phyloP scores from a whole-genome alignment of 2,797 vertebrate species.

The Chaetophractus vellerosus region DNA sequence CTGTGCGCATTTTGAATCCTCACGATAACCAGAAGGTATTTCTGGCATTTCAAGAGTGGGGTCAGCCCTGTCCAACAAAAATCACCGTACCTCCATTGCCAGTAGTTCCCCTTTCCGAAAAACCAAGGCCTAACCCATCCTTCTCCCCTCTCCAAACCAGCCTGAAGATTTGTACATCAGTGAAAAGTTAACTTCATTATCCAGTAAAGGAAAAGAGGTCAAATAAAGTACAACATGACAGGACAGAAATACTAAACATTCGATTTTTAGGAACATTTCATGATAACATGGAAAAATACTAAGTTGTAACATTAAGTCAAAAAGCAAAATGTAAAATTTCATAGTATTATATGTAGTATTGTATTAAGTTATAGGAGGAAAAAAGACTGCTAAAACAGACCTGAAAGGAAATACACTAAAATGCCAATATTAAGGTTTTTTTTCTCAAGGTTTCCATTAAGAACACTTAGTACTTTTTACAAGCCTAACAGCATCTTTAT shows the following conservation, averaged over 20 bases:
- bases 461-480: background rate
- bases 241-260: background rate
- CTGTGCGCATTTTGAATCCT: background rate
- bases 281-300: background rate
- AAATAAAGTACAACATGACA: background rate
- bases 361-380: background rate
- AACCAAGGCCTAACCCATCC: background rate
- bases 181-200: background rate
- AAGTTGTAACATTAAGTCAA: slow-evolving; percentile 19
- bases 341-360: background rate
- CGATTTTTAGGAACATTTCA: slow-evolving; percentile 10
- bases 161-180: background rate
- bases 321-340: slow-evolving; percentile 35
- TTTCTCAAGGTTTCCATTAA: slow-evolving; percentile 42
- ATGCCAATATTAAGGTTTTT: background rate
- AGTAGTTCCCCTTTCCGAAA: background rate
- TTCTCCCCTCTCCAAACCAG: background rate
- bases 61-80: background rate
- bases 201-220: background rate
- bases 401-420: slow-evolving; percentile 34
- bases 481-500: background rate
- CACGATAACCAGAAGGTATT: background rate
- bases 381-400: background rate
- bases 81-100: background rate
- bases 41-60: background rate